Base-by-base conservation (phyloP, 1,140 invertebrate species). In the Prorops nasuta region DNA sequence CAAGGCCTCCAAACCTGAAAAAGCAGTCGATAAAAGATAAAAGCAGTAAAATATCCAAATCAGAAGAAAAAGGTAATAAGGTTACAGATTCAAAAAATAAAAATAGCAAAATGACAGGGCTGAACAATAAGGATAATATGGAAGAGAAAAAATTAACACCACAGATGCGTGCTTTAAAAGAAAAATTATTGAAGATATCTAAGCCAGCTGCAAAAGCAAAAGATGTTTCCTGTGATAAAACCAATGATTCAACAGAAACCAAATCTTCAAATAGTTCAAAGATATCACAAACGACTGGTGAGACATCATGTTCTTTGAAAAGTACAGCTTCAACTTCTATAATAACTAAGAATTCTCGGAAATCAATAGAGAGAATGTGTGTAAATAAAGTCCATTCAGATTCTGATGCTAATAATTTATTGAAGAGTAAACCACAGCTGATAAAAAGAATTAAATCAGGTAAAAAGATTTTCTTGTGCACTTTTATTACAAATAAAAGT, bases 131-230 rank as follows among this genome's bases (percentile, higher is more conserved):
- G 3, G 18, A n/a, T 2, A 1, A 35, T 32, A 36, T 21, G 40
- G 0, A 12, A 21, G 15, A 41, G 24, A 10, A 17, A 40, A 12
- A 7, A 28, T 36, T 36, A 21, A 66, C 63, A 1, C 55, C 59
- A 22, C 61, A 64, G 36, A 66, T 64, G 64, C 34, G 35, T 37
- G 32, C 35, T 8, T 1, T 62, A 14, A 14, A 43, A 28, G 38
- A 55, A 22, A 66, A 54, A 48, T 39, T 58, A 0, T n/a, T n/a
- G n/a, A n/a, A n/a, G n/a, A n/a, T n/a, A n/a, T n/a, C n/a, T n/a
- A n/a, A n/a, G n/a, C n/a, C n/a, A n/a, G n/a, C n/a, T n/a, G n/a
- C n/a, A n/a, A n/a, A n/a, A n/a, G n/a, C n/a, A n/a, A n/a, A n/a
- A n/a, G n/a, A n/a, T n/a, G n/a, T n/a, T n/a, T n/a, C n/a, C n/a